Base-by-base conservation (phyloP, 2,888 invertebrate genomes). In the Lepidonotus clava region DNA sequence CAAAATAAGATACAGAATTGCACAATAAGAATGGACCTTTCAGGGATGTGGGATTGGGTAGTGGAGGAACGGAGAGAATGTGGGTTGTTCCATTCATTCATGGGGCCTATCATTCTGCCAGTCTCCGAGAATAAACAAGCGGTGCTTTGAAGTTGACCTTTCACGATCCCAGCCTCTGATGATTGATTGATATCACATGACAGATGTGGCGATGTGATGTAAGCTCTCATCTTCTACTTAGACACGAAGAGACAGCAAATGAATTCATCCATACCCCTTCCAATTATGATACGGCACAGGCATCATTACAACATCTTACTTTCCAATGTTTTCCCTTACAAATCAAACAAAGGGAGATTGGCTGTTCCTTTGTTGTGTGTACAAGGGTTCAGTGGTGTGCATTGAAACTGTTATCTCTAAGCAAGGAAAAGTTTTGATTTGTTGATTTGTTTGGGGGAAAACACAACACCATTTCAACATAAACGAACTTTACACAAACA, bases 181-280 rank as follows among this genome's bases (percentile, higher is more conserved):
- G 36, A 71, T 71, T 71, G 71, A 71, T 71, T 71, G 71, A 38
- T 71, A 71, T 71, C 71, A 71, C 71, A 38, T 71, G 71, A 71
- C 71, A 71, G 71, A 71, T 71, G 6, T 34, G 71, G 21, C 36
- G 34, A 71, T 71, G 71, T 11, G 38, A 34, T 0, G 71, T 21
- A 38, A 18, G 71, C 38, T 38, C 71, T 71, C 71, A 71, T 71
- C 71, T 38, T 71, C 38, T 38, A 71, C 71, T 71, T 71, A 38
- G 21, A 36, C 34, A 21, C 21, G 14, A 18, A 5, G 36, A 21
- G 36, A 34, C 1, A n/a, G 71, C 21, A 71, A 71, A 21, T 71
- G 24, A 38, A 21, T 71, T 38, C 71, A 71, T 34, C 38, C 71
- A 34, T 8, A 32, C 38, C 38, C 71, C 38, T 71, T 71, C 38